These are phyloP conservation scores for Mesocricetus auratus DNA, from an alignment of 2,113 vertebrate genomes.

Conservation along the genomic window DNA sequence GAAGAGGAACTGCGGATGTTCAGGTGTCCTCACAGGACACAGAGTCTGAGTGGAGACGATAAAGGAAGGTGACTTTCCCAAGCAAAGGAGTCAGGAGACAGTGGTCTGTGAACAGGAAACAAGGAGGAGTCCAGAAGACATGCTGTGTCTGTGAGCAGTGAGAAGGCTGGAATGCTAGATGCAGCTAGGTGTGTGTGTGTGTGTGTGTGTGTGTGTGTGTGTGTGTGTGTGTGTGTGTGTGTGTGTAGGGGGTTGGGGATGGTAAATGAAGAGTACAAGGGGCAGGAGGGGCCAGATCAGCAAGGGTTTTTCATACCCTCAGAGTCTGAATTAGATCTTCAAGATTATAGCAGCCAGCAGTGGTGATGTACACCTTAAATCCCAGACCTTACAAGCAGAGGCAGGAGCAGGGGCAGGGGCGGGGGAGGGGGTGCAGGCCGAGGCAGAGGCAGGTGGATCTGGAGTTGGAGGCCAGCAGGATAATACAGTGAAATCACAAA, in stretches of 20 bases:
- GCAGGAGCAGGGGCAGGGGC: too few relatives aligned
- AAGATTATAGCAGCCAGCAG: not conserved
- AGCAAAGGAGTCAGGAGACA: not conserved
- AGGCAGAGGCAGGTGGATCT: not conserved
- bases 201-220: too few relatives aligned
- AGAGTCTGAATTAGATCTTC: not conserved
- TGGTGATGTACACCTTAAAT: not conserved
- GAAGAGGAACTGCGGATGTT: not conserved
- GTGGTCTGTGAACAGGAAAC: not conserved
- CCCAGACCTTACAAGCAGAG: not conserved
- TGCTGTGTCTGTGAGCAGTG: not conserved
- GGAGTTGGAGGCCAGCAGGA: not conserved
- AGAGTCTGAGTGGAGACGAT: not conserved
- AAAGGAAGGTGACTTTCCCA: not conserved
- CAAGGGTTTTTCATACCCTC: not conserved
- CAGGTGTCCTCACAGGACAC: not conserved
- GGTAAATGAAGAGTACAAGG: too few relatives aligned
- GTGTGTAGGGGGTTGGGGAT: too few relatives aligned
- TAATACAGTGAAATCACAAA: not conserved
- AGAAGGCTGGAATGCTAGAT: accelerated
- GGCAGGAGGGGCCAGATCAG: not conserved
- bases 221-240: too few relatives aligned
- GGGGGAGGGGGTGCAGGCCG: too few relatives aligned
- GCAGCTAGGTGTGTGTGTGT: accelerated
- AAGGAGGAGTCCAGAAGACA: not conserved